phyloP scores from a whole-genome alignment of 1,140 invertebrate species.

The Agraylea sexmaculata region DNA sequence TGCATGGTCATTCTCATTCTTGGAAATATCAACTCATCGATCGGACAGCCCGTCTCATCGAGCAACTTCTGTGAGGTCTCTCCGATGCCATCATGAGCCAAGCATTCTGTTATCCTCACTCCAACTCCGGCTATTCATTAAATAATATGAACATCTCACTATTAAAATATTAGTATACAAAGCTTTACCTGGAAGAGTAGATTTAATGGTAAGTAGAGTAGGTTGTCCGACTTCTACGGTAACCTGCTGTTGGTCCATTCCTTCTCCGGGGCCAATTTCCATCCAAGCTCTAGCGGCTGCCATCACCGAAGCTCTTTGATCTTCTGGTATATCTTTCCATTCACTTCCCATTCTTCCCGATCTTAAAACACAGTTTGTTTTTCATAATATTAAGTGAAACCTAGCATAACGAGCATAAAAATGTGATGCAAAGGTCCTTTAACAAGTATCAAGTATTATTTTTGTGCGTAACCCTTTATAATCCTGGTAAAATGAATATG shows the following conservation, averaged over 20 bases:
- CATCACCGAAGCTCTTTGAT: conserved; percentile 32
- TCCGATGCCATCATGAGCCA: conserved; percentile 59
- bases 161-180: conserved; percentile 4
- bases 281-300: conserved; percentile 53
- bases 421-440: too few relatives aligned
- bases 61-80: conserved; percentile 56
- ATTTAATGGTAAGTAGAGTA: conserved; percentile 52
- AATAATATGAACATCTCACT: conserved; percentile 3
- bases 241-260: conserved; percentile 34
- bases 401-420: too few relatives aligned
- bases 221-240: conserved; percentile 59
- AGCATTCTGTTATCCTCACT: conserved; percentile 56
- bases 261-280: conserved; percentile 46
- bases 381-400: too few relatives aligned
- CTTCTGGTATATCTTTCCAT: conserved; percentile 28
- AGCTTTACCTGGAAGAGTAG: conserved; percentile 48
- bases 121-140: conserved; percentile 49
- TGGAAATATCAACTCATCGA: conserved; percentile 53
- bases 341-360: conserved; percentile 35
- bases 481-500: too few relatives aligned
- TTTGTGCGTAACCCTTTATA: too few relatives aligned
- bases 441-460: too few relatives aligned
- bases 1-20: conserved; percentile 34
- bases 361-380: conserved; percentile 22
- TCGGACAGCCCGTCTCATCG: conserved; percentile 56